phyloP scores from a whole-genome alignment of 2,113 vertebrate species.

The Tautogolabrus adspersus region DNA sequence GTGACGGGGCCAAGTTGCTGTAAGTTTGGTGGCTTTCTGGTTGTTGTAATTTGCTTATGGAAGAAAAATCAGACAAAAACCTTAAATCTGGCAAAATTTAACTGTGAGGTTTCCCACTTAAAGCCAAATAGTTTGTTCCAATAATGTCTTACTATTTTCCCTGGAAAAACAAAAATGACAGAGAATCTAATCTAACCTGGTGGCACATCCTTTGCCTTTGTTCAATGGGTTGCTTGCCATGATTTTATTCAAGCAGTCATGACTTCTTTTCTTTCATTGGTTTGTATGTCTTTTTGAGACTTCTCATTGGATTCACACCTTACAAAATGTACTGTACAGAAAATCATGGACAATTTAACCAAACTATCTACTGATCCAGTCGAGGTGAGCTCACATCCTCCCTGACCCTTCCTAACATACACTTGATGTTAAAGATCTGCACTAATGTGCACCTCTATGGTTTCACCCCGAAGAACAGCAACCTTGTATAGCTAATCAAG shows the following conservation, averaged over 20 bases:
- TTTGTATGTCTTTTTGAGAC: slow-evolving; percentile 16
- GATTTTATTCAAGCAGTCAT: background rate
- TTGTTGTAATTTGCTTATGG: background rate
- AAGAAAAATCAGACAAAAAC: background rate
- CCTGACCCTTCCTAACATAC: slow-evolving; percentile 15
- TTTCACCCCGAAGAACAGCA: slow-evolving; percentile 50
- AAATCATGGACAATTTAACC: slow-evolving; percentile 43
- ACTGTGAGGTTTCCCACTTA: background rate
- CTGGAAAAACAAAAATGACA: background rate
- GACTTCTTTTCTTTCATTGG: background rate
- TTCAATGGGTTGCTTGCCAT: background rate
- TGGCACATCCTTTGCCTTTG: slow-evolving; percentile 11
- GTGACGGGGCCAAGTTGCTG: background rate
- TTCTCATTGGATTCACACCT: slow-evolving; percentile 26
- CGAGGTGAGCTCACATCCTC: slow-evolving; percentile 37
- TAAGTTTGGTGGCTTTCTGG: background rate
- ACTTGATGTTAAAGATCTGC: slow-evolving; percentile 47
- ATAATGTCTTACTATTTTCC: background rate
- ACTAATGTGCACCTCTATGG: slow-evolving; percentile 49
- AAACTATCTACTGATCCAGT: slow-evolving; percentile 42
- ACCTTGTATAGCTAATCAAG: slow-evolving; percentile 72
- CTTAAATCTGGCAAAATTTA: background rate
- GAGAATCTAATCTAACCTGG: slow-evolving; percentile 4
- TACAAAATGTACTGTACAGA: slow-evolving; percentile 57
- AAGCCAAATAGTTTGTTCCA: background rate